Base-by-base conservation (phyloP, 2,113 vertebrate genomes). In the Argyrosomus japonicus region DNA sequence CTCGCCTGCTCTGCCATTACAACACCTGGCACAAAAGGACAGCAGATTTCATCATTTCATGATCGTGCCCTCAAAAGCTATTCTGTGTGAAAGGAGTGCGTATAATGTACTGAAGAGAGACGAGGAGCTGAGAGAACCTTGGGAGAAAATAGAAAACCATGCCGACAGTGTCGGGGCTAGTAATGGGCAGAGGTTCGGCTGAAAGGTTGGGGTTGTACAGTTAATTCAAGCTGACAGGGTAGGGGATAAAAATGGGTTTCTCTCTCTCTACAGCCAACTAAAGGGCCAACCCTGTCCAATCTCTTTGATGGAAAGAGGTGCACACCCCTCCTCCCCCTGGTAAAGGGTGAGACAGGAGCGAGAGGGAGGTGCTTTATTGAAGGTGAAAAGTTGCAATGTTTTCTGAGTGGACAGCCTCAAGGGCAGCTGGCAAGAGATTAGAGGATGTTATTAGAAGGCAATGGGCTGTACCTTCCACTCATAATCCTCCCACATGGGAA, bases 371-470 rank as follows among this genome's bases (percentile, higher is more conserved):
- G 68, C 79, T 79, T 92, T 90, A 88, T 92, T 85, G 90, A 87
- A 94, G 88, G 92, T 92, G 90, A 92, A 92, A 93, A 91, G 89
- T 91, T 93, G 91, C 91, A 69, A 84, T 93, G 91, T 90, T 92
- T 90, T 89, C 72, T 81, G 84, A 87, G 89, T 87, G 87, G 90
- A 91, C 89, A 88, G 84, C 90, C 89, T 93, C 88, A 87, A 90
- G 90, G 87, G 80, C 86, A 91, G 80, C 89, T 82, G 84, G 85
- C 90, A 64, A 88, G 86, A 94, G 93, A 94, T 94, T 95, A 94
- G 84, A 92, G 86, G 84, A 90, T 93, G 93, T 94, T 94, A 95
- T 93, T 91, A 93, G 90, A 92, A 94, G 92, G 91, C 93, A 92
- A 94, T 94, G 91, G 92, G 86, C 91, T 93, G 93, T 91, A 90